Evolutionary conservation across 1,140 invertebrate genomes (phyloP).

Genomic region (Drosophila saltans): DNA sequence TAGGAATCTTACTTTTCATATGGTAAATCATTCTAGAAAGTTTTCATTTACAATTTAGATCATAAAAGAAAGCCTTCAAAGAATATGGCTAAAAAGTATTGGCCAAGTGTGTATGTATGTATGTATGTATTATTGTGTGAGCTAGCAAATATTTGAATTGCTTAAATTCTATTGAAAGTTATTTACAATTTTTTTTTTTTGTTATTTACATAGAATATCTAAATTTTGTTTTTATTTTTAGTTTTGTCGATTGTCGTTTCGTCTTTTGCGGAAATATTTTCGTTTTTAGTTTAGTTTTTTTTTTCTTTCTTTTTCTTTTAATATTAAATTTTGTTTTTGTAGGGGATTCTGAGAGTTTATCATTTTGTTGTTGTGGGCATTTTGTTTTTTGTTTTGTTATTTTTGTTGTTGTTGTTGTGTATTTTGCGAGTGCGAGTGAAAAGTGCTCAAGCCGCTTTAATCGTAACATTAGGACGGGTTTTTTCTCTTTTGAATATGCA

Average conservation of each 20-base stretch:
- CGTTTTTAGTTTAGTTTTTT: conserved; percentile 30
- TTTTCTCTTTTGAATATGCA: conserved; percentile 8
- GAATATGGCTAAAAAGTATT: not conserved
- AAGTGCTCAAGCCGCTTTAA: conserved; percentile 12
- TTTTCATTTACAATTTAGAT: too few species aligned
- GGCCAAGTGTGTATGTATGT: not conserved
- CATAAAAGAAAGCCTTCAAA: too few species aligned
- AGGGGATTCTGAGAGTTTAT: not conserved
- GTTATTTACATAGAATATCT: not conserved
- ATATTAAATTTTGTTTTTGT: conserved; percentile 9
- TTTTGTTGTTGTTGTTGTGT: too few species aligned
- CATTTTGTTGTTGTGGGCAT: not conserved
- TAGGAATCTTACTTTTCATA: too few species aligned
- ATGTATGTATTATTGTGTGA: not conserved
- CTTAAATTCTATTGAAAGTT: conserved; percentile 18
- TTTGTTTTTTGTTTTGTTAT: not conserved
- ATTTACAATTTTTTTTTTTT: conserved; percentile 18
- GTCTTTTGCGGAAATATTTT: conserved; percentile 47
- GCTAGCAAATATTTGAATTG: conserved; percentile 4
- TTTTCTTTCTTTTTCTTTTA: conserved; percentile 23
- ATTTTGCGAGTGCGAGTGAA: conserved; percentile 14
- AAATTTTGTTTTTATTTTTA: conserved; percentile 28
- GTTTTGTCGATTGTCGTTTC: conserved; percentile 55
- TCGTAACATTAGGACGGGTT: conserved; percentile 19
- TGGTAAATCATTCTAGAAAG: too few species aligned